These are phyloP conservation scores for Hippocampus comes DNA, from an alignment of 2,113 vertebrate genomes.

Conservation along the genomic window DNA sequence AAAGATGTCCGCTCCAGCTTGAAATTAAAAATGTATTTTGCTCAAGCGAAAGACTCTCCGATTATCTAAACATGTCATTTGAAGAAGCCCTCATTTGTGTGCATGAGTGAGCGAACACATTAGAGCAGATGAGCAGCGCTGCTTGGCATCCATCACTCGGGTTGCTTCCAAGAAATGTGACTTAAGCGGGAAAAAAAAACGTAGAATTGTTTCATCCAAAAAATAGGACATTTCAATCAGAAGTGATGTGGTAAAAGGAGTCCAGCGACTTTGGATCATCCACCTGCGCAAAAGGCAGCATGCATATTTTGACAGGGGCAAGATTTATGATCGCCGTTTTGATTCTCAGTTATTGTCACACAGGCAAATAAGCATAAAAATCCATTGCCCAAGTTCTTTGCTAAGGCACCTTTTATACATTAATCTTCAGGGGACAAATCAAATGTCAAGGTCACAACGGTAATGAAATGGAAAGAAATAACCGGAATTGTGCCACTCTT, in stretches of 20 bases:
- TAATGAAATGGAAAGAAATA: neutral
- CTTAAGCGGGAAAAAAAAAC: slow-evolving; percentile 11
- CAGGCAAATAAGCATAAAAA: neutral
- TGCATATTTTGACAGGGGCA: neutral
- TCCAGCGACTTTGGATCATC: neutral
- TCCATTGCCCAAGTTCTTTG: neutral
- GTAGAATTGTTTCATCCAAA: slow-evolving; percentile 1
- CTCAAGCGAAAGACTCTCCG: neutral
- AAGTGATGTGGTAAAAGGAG: neutral
- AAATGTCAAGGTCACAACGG: neutral
- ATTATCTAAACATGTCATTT: neutral
- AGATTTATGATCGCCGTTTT: neutral
- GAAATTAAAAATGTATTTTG: neutral
- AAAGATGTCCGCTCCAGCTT: neutral
- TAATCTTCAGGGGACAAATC: neutral
- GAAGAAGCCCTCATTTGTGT: neutral
- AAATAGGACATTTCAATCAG: neutral
- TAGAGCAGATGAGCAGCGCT: slow-evolving; percentile 13
- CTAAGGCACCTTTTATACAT: neutral
- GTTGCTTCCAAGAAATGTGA: slow-evolving; percentile 34
- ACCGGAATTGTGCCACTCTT: neutral
- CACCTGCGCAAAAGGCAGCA: neutral
- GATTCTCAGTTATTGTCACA: neutral
- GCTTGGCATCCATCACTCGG: slow-evolving; percentile 17
- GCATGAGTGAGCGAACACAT: slow-evolving; percentile 5